Evolutionary conservation across 2,888 invertebrate genomes (phyloP), one percentile per base, ranked within the genome.

Genomic region (Dryobota labecula): DNA sequence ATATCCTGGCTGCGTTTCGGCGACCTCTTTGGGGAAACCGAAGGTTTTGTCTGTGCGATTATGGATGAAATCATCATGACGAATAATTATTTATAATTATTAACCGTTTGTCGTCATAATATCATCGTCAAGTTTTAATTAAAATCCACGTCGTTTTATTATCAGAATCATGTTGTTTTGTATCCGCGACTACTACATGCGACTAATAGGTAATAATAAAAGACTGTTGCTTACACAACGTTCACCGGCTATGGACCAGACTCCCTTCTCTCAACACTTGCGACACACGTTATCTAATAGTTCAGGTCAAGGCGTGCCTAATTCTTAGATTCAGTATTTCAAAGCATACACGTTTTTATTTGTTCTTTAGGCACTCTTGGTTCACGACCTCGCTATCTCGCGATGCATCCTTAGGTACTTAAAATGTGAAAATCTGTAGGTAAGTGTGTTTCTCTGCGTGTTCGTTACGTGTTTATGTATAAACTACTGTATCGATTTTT

Each of bases 231-330:
- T 13, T 36, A 24, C 56, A 36, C 15, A 18, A 57, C 56, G 13
- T 43, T 73, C 36, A 13, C 54, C 38, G 20, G 15, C 15, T 38
- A 7, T 27, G 8, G 18, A 13, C n/a, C 33, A 41, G 47, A 9
- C 69, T 57, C 80, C 78, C 56, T 78, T 76, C 78, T 70, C 80
- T 38, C 4, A 27, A 43, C 9, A 51, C 60, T 78, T 80, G 47
- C 70, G 53, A 77, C 73, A 79, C 38, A 38, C 49, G 72, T 78
- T 78, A 78, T 80, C 70, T 80, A 81, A 84, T 63, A 64, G 36
- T 58, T 45, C 71, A 54, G 62, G 76, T 66, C 77, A 80, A 80
- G 74, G 65, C 67, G 67, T 66, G 73, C 62, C 78, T 74, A 70
- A 61, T 80, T 70, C 45, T 60, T 69, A 75, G 67, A 76, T 62